A percentile compares a stretch with the other conserved stretches of the same genome.
Evolutionary conservation across 2,113 vertebrate genomes (phyloP).

Genomic region (Cebus imitator): DNA sequence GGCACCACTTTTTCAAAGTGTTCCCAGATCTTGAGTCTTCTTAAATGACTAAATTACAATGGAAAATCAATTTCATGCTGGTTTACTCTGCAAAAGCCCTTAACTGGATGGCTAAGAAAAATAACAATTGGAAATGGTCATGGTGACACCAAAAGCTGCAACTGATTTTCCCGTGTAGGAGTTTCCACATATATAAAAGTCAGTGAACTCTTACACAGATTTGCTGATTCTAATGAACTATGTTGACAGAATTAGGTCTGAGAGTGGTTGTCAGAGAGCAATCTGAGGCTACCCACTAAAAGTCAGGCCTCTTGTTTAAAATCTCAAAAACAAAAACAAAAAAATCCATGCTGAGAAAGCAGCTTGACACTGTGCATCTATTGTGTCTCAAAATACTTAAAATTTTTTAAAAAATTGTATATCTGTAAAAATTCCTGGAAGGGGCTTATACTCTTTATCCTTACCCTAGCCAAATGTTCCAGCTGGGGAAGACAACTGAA

Average conservation of each 20-base stretch:
- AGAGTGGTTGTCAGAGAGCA: not conserved
- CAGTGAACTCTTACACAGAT: not conserved
- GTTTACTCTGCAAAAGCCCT: not conserved
- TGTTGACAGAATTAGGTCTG: not conserved
- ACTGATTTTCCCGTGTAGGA: not conserved
- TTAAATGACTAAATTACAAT: not conserved
- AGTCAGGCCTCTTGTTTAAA: not conserved
- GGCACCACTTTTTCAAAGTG: not conserved
- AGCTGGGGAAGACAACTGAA: not conserved
- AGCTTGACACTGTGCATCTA: not conserved
- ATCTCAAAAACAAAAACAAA: not conserved
- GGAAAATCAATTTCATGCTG: conserved; percentile 40
- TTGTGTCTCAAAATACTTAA: not conserved
- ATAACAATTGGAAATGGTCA: not conserved
- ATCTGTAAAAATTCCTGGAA: not conserved
- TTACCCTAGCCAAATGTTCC: not conserved
- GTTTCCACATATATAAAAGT: not conserved
- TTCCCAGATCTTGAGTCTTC: not conserved
- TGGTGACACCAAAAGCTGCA: not conserved
- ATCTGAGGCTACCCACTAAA: not conserved
- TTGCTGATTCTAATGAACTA: not conserved
- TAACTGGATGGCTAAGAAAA: not conserved
- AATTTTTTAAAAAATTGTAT: not conserved
- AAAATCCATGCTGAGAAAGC: not conserved
- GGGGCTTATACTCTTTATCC: not conserved